These are phyloP conservation scores for Chanos chanos DNA, from an alignment of 2,797 vertebrate genomes.

Conservation along the genomic window DNA sequence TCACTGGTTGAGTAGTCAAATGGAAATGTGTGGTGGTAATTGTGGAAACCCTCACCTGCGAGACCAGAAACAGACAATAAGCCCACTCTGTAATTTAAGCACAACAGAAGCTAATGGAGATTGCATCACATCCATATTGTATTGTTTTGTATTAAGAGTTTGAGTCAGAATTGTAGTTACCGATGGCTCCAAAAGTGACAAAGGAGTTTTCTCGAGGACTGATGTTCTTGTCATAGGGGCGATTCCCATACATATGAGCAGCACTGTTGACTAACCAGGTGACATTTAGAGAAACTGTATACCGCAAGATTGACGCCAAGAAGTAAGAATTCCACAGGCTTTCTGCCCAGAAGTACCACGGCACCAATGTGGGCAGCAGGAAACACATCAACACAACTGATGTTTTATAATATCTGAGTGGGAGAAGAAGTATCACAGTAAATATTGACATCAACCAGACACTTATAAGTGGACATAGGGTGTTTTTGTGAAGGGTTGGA, in stretches of 20 bases:
- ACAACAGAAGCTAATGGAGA: background rate
- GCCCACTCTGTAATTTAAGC: background rate
- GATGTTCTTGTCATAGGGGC: slow-evolving; percentile 73
- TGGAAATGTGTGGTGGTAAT: slow-evolving; percentile 78
- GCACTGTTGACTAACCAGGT: slow-evolving; percentile 78
- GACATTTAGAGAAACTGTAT: slow-evolving; percentile 72
- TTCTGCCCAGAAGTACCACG: slow-evolving; percentile 77
- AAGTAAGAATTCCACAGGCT: slow-evolving; percentile 78
- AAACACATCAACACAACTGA: slow-evolving; percentile 77
- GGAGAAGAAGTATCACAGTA: background rate
- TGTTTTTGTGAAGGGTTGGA: no score
- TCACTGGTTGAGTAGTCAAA: slow-evolving; percentile 79
- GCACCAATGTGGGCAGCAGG: slow-evolving; percentile 69
- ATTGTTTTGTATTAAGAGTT: no score
- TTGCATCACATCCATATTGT: background rate
- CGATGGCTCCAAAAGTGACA: slow-evolving; percentile 70
- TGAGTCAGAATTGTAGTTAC: no score
- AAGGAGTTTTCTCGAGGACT: slow-evolving; percentile 74
- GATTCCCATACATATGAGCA: slow-evolving; percentile 76
- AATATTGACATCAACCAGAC: no score
- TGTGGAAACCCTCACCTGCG: slow-evolving; percentile 80
- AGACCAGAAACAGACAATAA: background rate
- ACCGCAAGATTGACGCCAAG: slow-evolving; percentile 73
- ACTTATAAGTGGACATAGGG: no score
- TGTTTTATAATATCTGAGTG: slow-evolving; percentile 67